phyloP scores from a whole-genome alignment of 2,888 invertebrate species.

The Malthinus seriepunctatus region DNA sequence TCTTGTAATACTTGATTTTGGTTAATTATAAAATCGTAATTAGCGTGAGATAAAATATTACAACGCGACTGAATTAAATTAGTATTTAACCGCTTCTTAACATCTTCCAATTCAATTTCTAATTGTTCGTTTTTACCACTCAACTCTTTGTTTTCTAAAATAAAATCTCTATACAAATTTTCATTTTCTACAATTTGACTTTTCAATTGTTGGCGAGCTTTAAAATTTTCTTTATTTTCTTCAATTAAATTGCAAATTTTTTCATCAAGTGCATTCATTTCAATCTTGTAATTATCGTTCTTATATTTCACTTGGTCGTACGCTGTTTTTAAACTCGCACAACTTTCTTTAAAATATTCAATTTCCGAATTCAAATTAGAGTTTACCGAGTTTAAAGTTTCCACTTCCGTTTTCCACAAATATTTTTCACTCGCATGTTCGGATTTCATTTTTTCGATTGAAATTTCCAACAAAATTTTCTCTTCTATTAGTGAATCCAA shows the following conservation, averaged over 20 bases:
- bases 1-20: slow-evolving; percentile 35
- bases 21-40: slow-evolving; percentile 25
- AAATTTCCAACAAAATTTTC: slow-evolving; percentile 26
- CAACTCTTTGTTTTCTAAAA: slow-evolving; percentile 12
- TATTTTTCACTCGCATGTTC: slow-evolving; percentile 26
- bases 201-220: slow-evolving; percentile 14
- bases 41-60: slow-evolving; percentile 21
- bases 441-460: slow-evolving; percentile 25
- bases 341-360: slow-evolving; percentile 11
- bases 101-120: slow-evolving; percentile 12
- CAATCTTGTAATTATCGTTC: slow-evolving; percentile 11
- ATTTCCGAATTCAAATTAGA: slow-evolving; percentile 21
- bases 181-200: slow-evolving; percentile 6
- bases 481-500: slow-evolving; percentile 26
- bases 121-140: slow-evolving; percentile 10
- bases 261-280: slow-evolving; percentile 11
- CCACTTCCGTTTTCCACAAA: slow-evolving; percentile 29
- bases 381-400: slow-evolving; percentile 12
- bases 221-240: slow-evolving; percentile 12
- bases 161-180: slow-evolving; percentile 17
- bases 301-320: slow-evolving; percentile 10
- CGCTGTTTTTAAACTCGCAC: neutral
- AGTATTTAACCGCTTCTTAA: slow-evolving; percentile 9
- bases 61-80: slow-evolving; percentile 3
- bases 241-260: slow-evolving; percentile 21